Evolutionary conservation across 2,888 invertebrate genomes (phyloP).

Genomic region (Pterobdella sp.): DNA sequence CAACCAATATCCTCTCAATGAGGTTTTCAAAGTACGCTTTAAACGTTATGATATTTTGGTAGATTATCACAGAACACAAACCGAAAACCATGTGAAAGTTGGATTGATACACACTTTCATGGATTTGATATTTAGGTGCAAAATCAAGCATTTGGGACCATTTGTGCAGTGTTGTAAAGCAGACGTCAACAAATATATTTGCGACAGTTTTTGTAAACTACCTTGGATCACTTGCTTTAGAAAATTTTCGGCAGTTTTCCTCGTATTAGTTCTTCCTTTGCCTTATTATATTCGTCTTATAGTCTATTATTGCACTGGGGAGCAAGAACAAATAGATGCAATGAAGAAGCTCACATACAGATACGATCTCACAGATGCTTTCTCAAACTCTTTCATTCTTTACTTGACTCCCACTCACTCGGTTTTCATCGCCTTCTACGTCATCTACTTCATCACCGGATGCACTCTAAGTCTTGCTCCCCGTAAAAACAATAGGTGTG

Average conservation of each 20-base stretch:
- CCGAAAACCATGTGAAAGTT: constrained; percentile 37
- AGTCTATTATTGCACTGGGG: constrained; percentile 46
- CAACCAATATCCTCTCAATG: constrained; percentile 3
- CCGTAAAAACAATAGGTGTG: constrained; percentile 34
- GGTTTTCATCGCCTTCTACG: constrained; percentile 44
- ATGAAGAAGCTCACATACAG: constrained; percentile 38
- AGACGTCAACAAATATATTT: constrained; percentile 24
- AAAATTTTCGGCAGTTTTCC: constrained; percentile 40
- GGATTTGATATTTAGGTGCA: constrained; percentile 42
- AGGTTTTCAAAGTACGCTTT: constrained; percentile 30
- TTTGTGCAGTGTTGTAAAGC: constrained; percentile 44
- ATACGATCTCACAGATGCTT: constrained; percentile 38
- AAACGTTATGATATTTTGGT: constrained; percentile 36
- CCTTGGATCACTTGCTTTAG: constrained; percentile 37
- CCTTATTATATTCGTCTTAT: constrained; percentile 45
- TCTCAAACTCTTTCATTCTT: constrained; percentile 43
- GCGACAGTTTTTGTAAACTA: constrained; percentile 1
- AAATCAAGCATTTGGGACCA: constrained; percentile 44
- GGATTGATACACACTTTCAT: constrained; percentile 33
- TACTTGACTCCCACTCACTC: constrained; percentile 46
- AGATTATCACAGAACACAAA: constrained; percentile 35
- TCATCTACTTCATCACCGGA: constrained; percentile 43
- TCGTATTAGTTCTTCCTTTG: constrained; percentile 43
- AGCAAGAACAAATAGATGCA: constrained; percentile 41
- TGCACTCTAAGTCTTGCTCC: constrained; percentile 41